Evolutionary conservation across 2,888 invertebrate genomes (phyloP), one percentile per base, ranked within the genome.

Genomic region (Slavum lentiscoides): DNA sequence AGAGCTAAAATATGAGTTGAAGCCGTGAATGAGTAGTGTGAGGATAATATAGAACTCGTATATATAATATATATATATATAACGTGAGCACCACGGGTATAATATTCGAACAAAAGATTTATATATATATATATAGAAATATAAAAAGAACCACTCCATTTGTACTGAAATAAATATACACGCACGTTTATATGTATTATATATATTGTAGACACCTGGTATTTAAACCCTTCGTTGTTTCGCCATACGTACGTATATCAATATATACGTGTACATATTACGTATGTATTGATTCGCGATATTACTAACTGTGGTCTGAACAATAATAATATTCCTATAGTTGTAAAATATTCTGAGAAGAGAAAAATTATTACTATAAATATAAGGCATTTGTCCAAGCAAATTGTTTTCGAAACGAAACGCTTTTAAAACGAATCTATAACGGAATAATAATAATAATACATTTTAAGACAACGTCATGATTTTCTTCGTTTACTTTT

Each of bases 1-100:
- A 13, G 30, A 37, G 68, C 39, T 59, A 59, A 68, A 69, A 59
- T 53, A 61, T 9, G 69, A 61, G 68, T 61, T 61, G 30, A 19
- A 61, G 7, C 59, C 43, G 5, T 30, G 19, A 11, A 49, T 13
- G 6, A 59, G 59, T 21, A 21, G 59, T 21, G 11, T 21, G 9
- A 7, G 21, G 59, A 8, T 7, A n/a, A 21, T n/a, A 59, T 5
- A 59, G 21, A 59, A 59, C 19, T n/a, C n/a, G 58, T 4, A 5
- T 43, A 43, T n/a, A n/a, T n/a, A n/a, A n/a, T 4, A 5, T 43
- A 43, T n/a, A n/a, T n/a, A n/a, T 15, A 15, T 55, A 55, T 19
- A 55, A 30, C 30, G 30, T 15, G 4, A 17, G 58, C 19, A 19
- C 58, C 21, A 6, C 15, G 21, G n/a, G 43, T 43, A 49, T 15